Evolutionary conservation across 2,888 invertebrate species (phyloP).

Genomic region (Cheilosia grossa): DNA sequence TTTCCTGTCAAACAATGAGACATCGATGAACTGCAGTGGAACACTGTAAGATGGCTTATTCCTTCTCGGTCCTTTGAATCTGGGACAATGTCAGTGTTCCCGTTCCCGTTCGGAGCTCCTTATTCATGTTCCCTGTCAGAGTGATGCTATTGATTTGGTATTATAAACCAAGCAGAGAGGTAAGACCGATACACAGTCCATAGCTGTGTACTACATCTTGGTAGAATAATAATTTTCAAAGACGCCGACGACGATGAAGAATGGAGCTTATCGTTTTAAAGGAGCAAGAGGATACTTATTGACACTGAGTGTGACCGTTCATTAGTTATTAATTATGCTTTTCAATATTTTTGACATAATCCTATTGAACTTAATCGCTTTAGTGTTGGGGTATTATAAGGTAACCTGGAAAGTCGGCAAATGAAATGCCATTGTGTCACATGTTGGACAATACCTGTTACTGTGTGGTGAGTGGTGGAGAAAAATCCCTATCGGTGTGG

Average conservation of each 20-base stretch:
- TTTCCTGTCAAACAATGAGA: constrained; percentile 70
- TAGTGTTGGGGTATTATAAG: constrained; percentile 18
- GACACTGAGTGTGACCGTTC: constrained; percentile 65
- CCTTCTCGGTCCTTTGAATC: constrained; percentile 1
- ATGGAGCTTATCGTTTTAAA: constrained; percentile 62
- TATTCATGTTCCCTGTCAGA: constrained; percentile 58
- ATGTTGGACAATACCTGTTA: neutral
- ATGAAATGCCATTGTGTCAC: neutral
- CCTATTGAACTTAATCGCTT: constrained; percentile 70
- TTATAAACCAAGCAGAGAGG: constrained; percentile 42
- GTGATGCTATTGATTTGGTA: constrained; percentile 70
- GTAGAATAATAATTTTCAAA: constrained; percentile 66
- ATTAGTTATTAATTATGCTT: constrained; percentile 67
- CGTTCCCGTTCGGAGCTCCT: constrained; percentile 20
- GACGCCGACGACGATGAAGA: constrained; percentile 10
- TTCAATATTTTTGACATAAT: constrained; percentile 72
- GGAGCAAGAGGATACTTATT: constrained; percentile 34
- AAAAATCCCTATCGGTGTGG: no score
- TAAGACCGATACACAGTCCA: neutral
- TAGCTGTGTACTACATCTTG: constrained; percentile 11
- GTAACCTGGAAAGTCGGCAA: constrained; percentile 1
- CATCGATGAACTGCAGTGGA: constrained; percentile 49
- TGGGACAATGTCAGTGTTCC: constrained; percentile 47
- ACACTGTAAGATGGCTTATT: constrained; percentile 50
- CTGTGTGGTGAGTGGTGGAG: no score